Evolutionary conservation across 2,888 invertebrate genomes (phyloP).

Genomic region (Gibbula magus): DNA sequence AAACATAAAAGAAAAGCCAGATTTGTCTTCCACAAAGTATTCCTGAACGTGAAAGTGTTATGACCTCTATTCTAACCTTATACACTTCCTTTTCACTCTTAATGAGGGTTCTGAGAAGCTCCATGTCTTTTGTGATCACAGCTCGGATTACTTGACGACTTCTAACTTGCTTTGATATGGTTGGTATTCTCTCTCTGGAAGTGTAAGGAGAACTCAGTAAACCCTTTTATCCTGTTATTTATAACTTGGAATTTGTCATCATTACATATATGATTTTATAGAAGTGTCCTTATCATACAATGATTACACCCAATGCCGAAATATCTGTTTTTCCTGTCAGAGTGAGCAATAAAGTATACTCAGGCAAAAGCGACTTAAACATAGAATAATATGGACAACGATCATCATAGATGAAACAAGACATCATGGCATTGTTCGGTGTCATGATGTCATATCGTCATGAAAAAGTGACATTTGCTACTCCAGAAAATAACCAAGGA

Average conservation of each 20-base stretch:
- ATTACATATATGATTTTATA: neutral
- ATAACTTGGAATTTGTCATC: neutral
- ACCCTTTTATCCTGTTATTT: neutral
- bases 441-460: too few relatives aligned
- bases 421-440: too few relatives aligned
- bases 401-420: too few relatives aligned
- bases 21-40: too few relatives aligned
- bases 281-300: neutral
- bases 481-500: too few relatives aligned
- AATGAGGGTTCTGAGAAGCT: constrained; percentile 72
- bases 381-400: too few relatives aligned
- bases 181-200: constrained; percentile 74
- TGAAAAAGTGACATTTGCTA: too few relatives aligned
- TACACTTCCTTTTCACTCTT: constrained; percentile 70
- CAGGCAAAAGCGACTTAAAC: neutral
- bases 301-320: neutral
- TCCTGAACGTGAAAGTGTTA: too few relatives aligned
- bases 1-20: too few relatives aligned
- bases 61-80: constrained; percentile 53
- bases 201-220: constrained; percentile 15
- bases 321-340: neutral
- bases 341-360: neutral
- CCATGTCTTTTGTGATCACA: constrained; percentile 73
- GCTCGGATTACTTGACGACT: constrained; percentile 76
- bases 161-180: constrained; percentile 74